Conservation (phyloP, 2,797 vertebrate species). For the Rhadinocentrus ornatus region DNA sequence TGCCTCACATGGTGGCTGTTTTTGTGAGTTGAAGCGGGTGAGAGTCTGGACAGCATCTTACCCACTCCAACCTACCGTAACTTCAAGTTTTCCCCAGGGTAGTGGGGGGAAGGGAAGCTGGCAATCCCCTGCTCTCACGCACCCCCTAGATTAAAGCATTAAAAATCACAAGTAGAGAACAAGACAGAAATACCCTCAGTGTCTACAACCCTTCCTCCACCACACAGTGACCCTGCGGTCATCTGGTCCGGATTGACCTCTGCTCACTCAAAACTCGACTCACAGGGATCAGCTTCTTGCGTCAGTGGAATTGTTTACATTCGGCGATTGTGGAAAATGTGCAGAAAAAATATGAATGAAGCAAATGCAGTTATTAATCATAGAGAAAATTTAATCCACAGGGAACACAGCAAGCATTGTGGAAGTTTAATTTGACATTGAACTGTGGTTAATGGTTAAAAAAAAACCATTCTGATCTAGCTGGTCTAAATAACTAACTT, state of each 20-base stretch:
- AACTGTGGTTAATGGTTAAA: constrained; percentile 18
- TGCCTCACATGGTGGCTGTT: constrained; percentile 48
- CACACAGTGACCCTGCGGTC: constrained; percentile 58
- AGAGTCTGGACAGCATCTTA: constrained; percentile 75
- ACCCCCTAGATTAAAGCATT: constrained; percentile 68
- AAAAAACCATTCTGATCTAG: neutral
- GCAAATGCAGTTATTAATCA: constrained; percentile 33
- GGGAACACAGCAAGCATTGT: constrained; percentile 6
- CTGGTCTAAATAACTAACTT: neutral
- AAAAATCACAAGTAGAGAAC: constrained; percentile 65
- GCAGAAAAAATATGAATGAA: constrained; percentile 21
- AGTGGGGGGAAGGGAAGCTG: constrained; percentile 61
- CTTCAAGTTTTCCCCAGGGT: constrained; percentile 50
- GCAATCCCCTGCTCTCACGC: constrained; percentile 68
- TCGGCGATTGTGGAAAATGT: constrained; percentile 12
- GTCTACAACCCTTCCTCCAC: constrained; percentile 47
- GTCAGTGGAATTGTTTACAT: constrained; percentile 53
- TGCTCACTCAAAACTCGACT: constrained; percentile 39
- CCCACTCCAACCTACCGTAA: constrained; percentile 43
- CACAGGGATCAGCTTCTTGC: constrained; percentile 20
- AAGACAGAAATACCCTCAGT: constrained; percentile 60
- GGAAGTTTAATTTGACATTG: constrained; percentile 8
- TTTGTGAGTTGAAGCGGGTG: constrained; percentile 46
- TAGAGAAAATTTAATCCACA: constrained; percentile 18
- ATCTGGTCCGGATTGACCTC: constrained; percentile 56